Evolutionary conservation across 2,888 invertebrate genomes (phyloP), one percentile per base, ranked within the genome.

Genomic region (Tuberolachnus salignus): DNA sequence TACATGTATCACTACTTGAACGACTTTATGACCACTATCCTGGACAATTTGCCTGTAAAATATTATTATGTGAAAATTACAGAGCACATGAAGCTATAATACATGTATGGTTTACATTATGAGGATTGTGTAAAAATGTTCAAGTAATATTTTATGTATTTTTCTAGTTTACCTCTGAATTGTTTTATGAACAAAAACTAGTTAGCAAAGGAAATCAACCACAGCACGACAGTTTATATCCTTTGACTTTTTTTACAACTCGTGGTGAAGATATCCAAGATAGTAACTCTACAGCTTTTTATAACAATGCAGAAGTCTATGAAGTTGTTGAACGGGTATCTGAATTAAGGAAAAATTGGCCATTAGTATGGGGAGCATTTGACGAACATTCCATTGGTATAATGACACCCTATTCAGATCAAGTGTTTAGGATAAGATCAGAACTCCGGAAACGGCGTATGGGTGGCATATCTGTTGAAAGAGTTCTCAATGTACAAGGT

Each of bases 361-460:
- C 94, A 0, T 85, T 87, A 1, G 88, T 90, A 2, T 92, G 92
- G 91, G 94, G 94, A 69, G 89, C 91, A 81, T 88, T 91, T 70
- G 89, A 90, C 82, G 93, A 93, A 83, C 90, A 90, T 81, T 91
- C 92, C 80, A 92, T 94, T 81, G 94, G 94, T 1, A 92, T 94
- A n/a, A 90, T 94, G 85, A 91, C 93, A 0, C 93, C 93, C 0
- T 94, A 94, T 85, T 89, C 92, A 0, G 94, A 94, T 86, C 94
- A 94, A 87, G 90, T 87, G 19, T 89, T 90, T 83, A 88, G 92
- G 81, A 93, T 94, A 82, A 88, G 94, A 80, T 89, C 90, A 44
- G 93, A 93, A 83, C 85, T 94, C 75, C 87, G 93, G 42, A 92
- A 92, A 84, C 88, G 91, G 8, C 88, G 91, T 46, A 88, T 94